phyloP scores from a whole-genome alignment of 2,797 vertebrate genomes.

The Heteromormyrus szaboi region DNA sequence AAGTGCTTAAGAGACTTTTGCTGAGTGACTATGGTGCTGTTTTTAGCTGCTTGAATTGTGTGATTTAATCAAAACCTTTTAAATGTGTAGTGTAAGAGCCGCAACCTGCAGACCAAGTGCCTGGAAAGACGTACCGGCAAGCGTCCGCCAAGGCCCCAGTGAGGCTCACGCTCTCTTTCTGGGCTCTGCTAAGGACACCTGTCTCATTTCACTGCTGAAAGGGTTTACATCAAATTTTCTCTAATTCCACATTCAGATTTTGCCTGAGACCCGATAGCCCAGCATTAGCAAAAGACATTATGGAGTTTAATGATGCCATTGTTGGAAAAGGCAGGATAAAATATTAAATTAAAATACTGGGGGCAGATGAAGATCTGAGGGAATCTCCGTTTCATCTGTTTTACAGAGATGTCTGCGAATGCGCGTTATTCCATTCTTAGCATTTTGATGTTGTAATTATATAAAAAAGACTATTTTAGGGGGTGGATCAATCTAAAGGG shows the following conservation, averaged over 20 bases:
- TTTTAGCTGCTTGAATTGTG: conserved; percentile 10
- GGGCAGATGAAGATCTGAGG: neutral
- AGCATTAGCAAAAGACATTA: conserved; percentile 56
- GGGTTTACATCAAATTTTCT: conserved; percentile 59
- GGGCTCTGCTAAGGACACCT: conserved; percentile 47
- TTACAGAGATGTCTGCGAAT: neutral
- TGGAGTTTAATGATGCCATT: conserved; percentile 58
- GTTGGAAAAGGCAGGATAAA: conserved; percentile 53
- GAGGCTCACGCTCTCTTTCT: conserved; percentile 47
- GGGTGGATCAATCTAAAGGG: neutral
- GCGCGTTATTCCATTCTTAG: neutral
- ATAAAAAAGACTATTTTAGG: neutral
- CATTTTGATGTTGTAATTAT: conserved; percentile 13
- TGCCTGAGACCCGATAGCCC: conserved; percentile 57
- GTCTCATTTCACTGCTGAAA: conserved; percentile 61
- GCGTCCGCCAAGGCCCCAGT: conserved; percentile 47
- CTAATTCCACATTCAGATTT: conserved; percentile 46
- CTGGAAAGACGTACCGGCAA: conserved; percentile 48
- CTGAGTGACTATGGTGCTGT: neutral
- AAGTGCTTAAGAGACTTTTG: neutral
- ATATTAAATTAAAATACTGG: conserved; percentile 49
- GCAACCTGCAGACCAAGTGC: conserved; percentile 34
- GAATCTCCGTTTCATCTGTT: conserved; percentile 19
- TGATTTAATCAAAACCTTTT: conserved; percentile 34
- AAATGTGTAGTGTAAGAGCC: conserved; percentile 55